Conservation (phyloP, 2,113 vertebrate species). For the Electrona antarctica region DNA sequence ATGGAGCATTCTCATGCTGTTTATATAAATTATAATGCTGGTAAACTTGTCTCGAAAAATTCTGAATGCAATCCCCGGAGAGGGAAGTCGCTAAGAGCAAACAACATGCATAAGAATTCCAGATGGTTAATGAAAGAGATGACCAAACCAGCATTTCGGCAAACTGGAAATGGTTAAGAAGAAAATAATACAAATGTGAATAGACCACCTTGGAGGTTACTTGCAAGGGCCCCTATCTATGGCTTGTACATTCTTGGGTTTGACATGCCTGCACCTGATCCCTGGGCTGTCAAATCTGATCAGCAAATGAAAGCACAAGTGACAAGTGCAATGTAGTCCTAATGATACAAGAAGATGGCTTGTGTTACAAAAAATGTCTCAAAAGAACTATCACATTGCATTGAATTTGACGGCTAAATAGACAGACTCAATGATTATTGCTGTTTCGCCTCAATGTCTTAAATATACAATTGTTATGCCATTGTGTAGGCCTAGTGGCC, state of each 20-base stretch:
- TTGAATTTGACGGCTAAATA: constrained; percentile 9
- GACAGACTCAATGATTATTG: not conserved
- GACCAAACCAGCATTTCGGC: constrained; percentile 24
- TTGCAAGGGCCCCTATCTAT: constrained; percentile 37
- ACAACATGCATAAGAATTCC: not conserved
- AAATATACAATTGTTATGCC: too few species aligned
- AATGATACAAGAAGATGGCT: constrained; percentile 53
- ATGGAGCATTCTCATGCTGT: constrained; percentile 56
- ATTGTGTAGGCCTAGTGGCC: too few species aligned
- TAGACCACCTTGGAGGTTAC: constrained; percentile 39
- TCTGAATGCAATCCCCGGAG: constrained; percentile 64
- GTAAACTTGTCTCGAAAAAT: constrained; percentile 36
- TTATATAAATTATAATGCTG: constrained; percentile 66
- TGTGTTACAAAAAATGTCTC: constrained; percentile 32
- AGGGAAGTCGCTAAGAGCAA: constrained; percentile 26
- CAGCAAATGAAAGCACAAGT: constrained; percentile 48
- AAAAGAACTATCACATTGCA: constrained; percentile 24
- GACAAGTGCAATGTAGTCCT: constrained; percentile 35
- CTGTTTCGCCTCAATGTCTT: too few species aligned
- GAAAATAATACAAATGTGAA: constrained; percentile 41
- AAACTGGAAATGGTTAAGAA: constrained; percentile 30
- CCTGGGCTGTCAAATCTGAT: constrained; percentile 54
- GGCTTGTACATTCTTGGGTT: constrained; percentile 49
- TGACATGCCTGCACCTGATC: constrained; percentile 73
- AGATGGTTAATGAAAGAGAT: not conserved